phyloP scores from a whole-genome alignment of 2,113 vertebrate species.

The Crypturellus undulatus region DNA sequence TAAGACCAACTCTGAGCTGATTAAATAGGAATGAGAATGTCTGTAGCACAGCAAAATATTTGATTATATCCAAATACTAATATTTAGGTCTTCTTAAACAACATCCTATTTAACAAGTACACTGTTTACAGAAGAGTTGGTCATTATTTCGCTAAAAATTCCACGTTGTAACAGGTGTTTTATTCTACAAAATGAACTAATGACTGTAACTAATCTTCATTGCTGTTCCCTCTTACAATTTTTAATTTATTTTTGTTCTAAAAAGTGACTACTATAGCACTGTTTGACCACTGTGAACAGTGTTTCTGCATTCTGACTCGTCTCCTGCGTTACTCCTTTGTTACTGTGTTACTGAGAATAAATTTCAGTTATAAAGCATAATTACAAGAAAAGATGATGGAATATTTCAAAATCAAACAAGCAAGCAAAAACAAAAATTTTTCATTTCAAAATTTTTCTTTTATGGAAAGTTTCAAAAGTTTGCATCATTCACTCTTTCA shows the following conservation, averaged over 20 bases:
- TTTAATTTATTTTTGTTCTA: not conserved
- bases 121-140: not conserved
- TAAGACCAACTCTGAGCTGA: not conserved
- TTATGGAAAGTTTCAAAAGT: not conserved
- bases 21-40: not conserved
- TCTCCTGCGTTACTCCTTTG: not conserved
- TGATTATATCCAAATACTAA: not conserved
- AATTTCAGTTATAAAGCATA: not conserved
- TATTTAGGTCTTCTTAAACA: not conserved
- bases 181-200: not conserved
- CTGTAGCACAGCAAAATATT: not conserved
- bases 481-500: not conserved
- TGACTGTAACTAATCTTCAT: not conserved
- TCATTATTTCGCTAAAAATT: not conserved
- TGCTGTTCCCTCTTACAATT: not conserved
- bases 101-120: not conserved
- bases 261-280: not conserved
- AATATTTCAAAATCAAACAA: not conserved
- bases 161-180: not conserved
- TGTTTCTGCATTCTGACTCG: not conserved
- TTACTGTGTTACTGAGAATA: not conserved
- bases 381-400: not conserved
- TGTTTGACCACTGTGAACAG: not conserved
- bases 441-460: not conserved
- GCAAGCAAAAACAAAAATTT: not conserved